Conservation (phyloP, 2,797 vertebrate genomes). For the Lacerta viridis region DNA sequence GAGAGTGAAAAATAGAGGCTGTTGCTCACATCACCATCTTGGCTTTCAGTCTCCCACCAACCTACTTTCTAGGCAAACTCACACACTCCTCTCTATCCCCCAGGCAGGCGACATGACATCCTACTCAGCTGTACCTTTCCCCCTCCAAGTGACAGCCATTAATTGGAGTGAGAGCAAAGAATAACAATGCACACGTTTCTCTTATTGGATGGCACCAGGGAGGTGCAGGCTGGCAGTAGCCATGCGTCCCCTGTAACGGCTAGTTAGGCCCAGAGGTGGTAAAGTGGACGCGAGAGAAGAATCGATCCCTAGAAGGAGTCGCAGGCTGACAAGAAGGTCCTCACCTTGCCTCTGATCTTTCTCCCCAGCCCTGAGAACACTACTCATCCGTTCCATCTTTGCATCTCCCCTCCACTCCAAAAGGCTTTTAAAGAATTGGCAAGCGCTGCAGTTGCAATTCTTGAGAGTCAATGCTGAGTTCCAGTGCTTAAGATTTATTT, state of each 20-base stretch:
- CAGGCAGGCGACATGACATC: neutral
- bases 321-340: neutral
- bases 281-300: neutral
- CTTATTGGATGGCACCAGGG: neutral
- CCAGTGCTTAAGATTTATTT: neutral
- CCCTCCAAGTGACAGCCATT: neutral
- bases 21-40: no score
- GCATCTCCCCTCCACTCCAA: neutral
- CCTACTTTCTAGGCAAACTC: no score
- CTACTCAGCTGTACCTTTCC: neutral
- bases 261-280: neutral
- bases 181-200: neutral
- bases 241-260: neutral
- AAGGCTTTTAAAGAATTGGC: neutral
- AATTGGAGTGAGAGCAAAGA: neutral
- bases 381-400: neutral
- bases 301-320: neutral
- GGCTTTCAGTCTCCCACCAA: no score
- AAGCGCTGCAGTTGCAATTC: conserved; percentile 13
- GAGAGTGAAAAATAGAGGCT: no score
- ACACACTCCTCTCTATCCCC: neutral
- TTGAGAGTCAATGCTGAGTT: neutral
- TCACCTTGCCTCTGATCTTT: neutral
- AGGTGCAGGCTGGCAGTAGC: neutral
- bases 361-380: neutral